Evolutionary conservation across 2,113 vertebrate species (phyloP), one percentile per base, ranked within the genome.

Genomic region (Suricata suricatta): DNA sequence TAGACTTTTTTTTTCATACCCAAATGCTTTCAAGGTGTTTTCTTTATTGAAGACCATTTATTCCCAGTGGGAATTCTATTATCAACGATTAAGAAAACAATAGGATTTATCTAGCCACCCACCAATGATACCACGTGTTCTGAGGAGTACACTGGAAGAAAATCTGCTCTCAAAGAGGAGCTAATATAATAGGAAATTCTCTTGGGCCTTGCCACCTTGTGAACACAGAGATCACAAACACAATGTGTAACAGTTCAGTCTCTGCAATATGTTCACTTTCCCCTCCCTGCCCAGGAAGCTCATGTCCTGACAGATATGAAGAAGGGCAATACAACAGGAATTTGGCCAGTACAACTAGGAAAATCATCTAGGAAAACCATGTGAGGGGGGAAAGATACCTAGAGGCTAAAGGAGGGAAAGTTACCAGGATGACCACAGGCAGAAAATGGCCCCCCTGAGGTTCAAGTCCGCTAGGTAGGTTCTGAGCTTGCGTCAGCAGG

Each of bases 51-150:
- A 93, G 21, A 81, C 60, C 23, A 68, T 9, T 44, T 66, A 80
- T 95, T 96, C 31, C 33, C 47, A 81, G 64, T 95, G 29, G 13
- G 19, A 93, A 93, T 54, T 87, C 16, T 82, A 66, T 64, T 82
- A 21, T 87, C 23, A 82, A 57, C 33, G 81, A 38, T 68, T 60
- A 41, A 87, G 29, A 84, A 77, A 84, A 27, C 5, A 66, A 38
- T 44, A 83, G 35, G 12, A 14, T 33, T 29, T 44, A 33, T 69
- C 90, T 84, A 47, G 90, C 29, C 31, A 52, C 21, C 27, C 10
- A 91, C 14, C 5, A 74, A 25, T 0, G 35, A 14, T 9, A 23
- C 23, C 33, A 88, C 60, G 63, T 57, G 25, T 69, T 94, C 71
- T 92, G 60, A 93, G 41, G 23, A 74, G 17, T 54, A 69, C 33